Percentiles rank a stretch among this genome's conserved stretches.
Evolutionary conservation across 2,797 vertebrate genomes (phyloP).

Genomic region (Myripristis jacobus): DNA sequence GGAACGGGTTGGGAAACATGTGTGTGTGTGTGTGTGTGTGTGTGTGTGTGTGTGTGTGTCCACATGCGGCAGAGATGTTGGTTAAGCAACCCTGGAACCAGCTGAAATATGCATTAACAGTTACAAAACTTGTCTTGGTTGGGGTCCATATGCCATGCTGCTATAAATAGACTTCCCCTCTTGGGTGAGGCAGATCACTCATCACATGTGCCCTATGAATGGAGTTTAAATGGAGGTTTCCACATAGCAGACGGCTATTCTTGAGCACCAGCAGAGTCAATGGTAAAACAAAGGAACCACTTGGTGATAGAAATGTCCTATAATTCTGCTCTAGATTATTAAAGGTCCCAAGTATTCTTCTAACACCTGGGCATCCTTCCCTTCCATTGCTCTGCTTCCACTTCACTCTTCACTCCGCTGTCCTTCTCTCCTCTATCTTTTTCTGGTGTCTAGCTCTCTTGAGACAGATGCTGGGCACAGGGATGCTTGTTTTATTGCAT

Average conservation of each 20-base stretch:
- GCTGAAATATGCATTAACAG: constrained; percentile 72
- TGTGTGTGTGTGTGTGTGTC: constrained; percentile 1
- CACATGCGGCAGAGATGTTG: constrained; percentile 53
- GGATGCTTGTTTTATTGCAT: constrained; percentile 77
- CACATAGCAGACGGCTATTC: constrained; percentile 36
- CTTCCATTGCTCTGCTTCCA: constrained; percentile 35
- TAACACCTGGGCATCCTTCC: constrained; percentile 34
- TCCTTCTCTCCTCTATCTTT: constrained; percentile 11
- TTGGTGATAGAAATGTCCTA: constrained; percentile 14
- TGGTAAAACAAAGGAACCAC: constrained; percentile 23
- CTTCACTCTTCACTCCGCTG: constrained; percentile 20
- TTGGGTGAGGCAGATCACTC: constrained; percentile 39
- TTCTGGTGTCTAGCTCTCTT: constrained; percentile 59
- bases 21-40: constrained; percentile 45
- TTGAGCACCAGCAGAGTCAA: constrained; percentile 21
- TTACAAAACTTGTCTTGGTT: constrained; percentile 54
- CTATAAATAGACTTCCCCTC: constrained; percentile 64
- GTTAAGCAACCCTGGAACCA: constrained; percentile 54
- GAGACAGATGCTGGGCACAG: constrained; percentile 66
- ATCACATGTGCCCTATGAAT: constrained; percentile 52
- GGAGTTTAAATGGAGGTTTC: constrained; percentile 54
- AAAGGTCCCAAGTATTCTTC: not conserved
- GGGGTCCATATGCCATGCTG: constrained; percentile 33
- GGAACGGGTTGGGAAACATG: constrained; percentile 32
- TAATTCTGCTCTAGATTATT: not conserved